These are phyloP conservation scores for Saiga tatarica DNA, from an alignment of 2,113 vertebrate species.

Conservation along the genomic window DNA sequence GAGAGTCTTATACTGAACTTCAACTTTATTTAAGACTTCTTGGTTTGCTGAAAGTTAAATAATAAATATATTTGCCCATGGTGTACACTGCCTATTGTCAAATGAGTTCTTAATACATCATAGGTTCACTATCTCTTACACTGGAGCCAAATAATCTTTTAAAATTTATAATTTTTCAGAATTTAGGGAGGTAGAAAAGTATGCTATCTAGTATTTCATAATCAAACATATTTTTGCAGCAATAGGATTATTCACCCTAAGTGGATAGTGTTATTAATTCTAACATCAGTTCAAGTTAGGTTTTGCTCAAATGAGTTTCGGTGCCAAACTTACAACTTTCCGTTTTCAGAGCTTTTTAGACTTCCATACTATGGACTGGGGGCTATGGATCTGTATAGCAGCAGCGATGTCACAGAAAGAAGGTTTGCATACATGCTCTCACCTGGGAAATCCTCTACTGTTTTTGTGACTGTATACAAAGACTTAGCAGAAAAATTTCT, in stretches of 20 bases:
- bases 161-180: not conserved
- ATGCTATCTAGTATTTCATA: not conserved
- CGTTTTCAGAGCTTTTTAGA: not conserved
- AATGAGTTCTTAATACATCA: not conserved
- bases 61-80: conserved; percentile 16
- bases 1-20: conserved; percentile 94
- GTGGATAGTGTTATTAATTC: not conserved
- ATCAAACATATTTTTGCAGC: not conserved
- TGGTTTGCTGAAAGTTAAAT: conserved; percentile 91
- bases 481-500: not conserved
- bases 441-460: not conserved
- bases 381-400: not conserved
- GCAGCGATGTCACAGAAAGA: not conserved
- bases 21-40: conserved; percentile 94
- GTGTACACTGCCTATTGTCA: not conserved
- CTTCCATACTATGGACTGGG: not conserved
- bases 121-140: not conserved
- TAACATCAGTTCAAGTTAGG: not conserved
- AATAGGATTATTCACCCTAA: not conserved
- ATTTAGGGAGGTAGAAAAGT: not conserved
- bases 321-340: not conserved
- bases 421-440: not conserved
- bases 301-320: not conserved
- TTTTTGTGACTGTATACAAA: not conserved
- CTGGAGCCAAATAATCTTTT: not conserved